These are phyloP conservation scores for Chloromyia formosa DNA, from an alignment of 2,888 invertebrate genomes.

Conservation along the genomic window DNA sequence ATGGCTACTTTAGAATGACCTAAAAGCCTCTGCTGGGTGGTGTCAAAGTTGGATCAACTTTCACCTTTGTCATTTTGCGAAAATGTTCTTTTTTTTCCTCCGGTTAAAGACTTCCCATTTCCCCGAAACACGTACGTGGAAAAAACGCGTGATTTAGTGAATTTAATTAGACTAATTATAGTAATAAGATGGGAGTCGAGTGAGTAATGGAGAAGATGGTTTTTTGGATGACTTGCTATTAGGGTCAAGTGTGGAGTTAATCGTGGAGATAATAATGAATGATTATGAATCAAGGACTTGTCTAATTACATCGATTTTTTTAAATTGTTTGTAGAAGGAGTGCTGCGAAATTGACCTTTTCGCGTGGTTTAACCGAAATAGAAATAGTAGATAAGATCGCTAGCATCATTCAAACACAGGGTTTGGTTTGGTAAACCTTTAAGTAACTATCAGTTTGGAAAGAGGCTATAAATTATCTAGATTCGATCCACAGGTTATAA, in stretches of 20 bases:
- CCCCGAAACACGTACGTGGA: background rate
- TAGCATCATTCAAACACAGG: no score
- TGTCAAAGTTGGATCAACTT: background rate
- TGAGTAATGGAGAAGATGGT: background rate
- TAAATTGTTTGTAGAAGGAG: no score
- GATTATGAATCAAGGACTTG: no score
- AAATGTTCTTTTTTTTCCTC: background rate
- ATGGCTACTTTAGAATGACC: background rate
- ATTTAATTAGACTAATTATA: conserved; percentile 31
- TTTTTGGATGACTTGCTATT: conserved; percentile 7
- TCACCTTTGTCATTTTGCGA: background rate
- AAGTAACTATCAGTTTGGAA: no score
- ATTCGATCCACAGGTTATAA: no score
- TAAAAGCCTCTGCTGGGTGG: background rate
- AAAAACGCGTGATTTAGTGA: conserved; percentile 8
- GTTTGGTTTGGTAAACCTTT: no score
- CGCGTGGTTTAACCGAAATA: no score
- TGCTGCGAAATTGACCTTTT: no score
- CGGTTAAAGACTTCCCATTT: background rate
- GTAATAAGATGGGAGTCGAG: background rate
- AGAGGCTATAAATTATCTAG: no score
- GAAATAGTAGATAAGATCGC: no score
- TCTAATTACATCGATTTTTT: no score
- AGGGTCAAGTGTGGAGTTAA: background rate
- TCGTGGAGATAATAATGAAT: background rate